A percentile compares a stretch with the other conserved stretches of the same genome.
Evolutionary conservation across 2,888 invertebrate genomes (phyloP).

Genomic region (Amphipoea lucens): DNA sequence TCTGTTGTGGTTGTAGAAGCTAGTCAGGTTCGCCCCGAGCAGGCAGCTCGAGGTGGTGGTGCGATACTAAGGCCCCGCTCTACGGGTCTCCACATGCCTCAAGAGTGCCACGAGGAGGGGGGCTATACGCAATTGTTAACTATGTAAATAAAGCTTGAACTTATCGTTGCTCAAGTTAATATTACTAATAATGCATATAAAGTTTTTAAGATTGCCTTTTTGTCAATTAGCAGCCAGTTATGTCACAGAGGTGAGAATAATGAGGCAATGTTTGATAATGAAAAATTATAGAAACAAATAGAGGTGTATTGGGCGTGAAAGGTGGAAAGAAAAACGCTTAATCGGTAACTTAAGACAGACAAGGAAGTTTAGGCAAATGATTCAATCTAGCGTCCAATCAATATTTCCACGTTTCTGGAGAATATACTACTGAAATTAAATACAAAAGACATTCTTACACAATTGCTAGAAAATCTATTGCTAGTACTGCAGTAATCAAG

Average conservation of each 20-base stretch:
- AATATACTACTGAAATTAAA: conserved; percentile 5
- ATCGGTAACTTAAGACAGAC: background rate
- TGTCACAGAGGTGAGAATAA: conserved; percentile 26
- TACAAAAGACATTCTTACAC: conserved; percentile 32
- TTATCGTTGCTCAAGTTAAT: conserved; percentile 79
- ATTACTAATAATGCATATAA: conserved; percentile 71
- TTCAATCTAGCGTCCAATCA: background rate
- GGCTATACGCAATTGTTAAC: conserved; percentile 85
- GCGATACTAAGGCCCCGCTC: conserved; percentile 81
- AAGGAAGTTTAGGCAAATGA: background rate
- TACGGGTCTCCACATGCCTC: conserved; percentile 75
- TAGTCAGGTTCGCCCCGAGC: conserved; percentile 79
- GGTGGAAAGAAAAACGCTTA: background rate
- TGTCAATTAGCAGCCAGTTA: conserved; percentile 42
- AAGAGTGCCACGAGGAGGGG: conserved; percentile 81
- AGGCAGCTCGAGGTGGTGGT: conserved; percentile 80
- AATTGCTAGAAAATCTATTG: conserved; percentile 13
- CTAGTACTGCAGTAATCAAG: conserved; percentile 46
- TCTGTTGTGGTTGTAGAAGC: conserved; percentile 62
- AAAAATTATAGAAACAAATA: conserved; percentile 2
- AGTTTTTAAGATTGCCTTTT: conserved; percentile 55
- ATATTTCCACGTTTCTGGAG: background rate
- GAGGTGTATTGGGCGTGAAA: background rate
- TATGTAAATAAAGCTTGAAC: conserved; percentile 87
- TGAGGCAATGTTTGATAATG: conserved; percentile 28